Percentiles rank a stretch among this genome's conserved stretches.
These are phyloP conservation scores for Halocynthia roretzi DNA, from an alignment of 23 tunicate genomes.

Conservation along the genomic window DNA sequence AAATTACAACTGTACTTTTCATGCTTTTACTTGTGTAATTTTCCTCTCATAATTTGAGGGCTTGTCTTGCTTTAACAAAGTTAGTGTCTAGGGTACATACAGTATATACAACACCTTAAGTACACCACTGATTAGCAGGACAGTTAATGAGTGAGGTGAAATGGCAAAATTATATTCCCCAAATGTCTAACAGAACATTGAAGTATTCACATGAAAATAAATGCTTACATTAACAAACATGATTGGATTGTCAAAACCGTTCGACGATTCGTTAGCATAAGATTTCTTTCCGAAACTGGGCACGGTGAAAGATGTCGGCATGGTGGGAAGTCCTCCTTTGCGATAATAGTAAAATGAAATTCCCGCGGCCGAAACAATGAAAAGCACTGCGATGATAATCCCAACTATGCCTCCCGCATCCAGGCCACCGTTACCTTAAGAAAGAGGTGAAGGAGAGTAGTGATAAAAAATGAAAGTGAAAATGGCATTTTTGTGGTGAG, in stretches of 20 bases:
- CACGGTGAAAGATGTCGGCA: constrained; percentile 15
- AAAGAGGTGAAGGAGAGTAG: not conserved
- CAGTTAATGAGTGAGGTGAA: too few species aligned
- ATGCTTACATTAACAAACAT: constrained; percentile 35
- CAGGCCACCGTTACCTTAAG: constrained; percentile 35
- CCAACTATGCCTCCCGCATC: constrained; percentile 77
- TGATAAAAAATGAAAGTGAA: not conserved
- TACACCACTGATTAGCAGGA: too few species aligned
- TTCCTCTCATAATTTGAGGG: too few species aligned
- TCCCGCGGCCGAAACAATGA: constrained; percentile 42
- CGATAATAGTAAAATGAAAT: constrained; percentile 35
- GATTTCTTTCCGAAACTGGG: constrained; percentile 2
- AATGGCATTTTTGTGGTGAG: not conserved
- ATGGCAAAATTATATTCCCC: too few species aligned
- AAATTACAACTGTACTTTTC: too few species aligned
- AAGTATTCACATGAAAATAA: too few species aligned
- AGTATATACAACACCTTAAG: too few species aligned
- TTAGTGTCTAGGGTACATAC: too few species aligned
- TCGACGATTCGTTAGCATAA: constrained; percentile 15
- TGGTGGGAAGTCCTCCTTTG: constrained; percentile 1
- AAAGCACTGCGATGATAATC: constrained; percentile 58
- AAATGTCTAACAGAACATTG: too few species aligned
- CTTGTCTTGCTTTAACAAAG: too few species aligned
- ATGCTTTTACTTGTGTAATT: too few species aligned
- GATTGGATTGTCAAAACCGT: constrained; percentile 65